Percentiles rank a stretch among this genome's conserved stretches.
These are phyloP conservation scores for Megastigmus dorsalis DNA, from an alignment of 2,888 invertebrate species.

Conservation along the genomic window DNA sequence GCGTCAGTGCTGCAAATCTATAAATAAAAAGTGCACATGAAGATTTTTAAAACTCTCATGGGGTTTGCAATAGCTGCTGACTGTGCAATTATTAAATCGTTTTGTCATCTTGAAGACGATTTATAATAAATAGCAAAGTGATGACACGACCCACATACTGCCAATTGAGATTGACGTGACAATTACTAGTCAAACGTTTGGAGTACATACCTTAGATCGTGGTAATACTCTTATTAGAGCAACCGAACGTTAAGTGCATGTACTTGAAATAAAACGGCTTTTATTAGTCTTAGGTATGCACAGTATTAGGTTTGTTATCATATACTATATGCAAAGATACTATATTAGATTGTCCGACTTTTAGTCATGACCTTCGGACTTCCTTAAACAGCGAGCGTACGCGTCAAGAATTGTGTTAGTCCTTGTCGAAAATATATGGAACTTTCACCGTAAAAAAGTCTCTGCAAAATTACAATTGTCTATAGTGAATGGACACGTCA, in stretches of 20 bases:
- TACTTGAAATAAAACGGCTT: constrained; percentile 27
- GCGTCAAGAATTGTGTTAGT: background rate
- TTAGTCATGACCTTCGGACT: background rate
- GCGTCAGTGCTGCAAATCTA: too few species aligned
- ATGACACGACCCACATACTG: constrained; percentile 62
- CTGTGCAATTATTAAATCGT: constrained; percentile 17
- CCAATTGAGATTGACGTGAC: constrained; percentile 68
- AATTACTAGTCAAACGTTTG: constrained; percentile 60
- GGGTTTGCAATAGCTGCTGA: background rate
- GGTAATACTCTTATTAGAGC: constrained; percentile 1
- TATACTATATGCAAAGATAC: background rate
- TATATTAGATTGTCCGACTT: constrained; percentile 14
- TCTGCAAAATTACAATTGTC: too few species aligned
- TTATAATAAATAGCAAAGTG: constrained; percentile 55
- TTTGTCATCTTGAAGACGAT: constrained; percentile 39
- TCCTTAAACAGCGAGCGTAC: background rate
- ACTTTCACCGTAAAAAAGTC: too few species aligned
- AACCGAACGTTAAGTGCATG: background rate
- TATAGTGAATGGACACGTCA: too few species aligned
- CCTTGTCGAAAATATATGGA: too few species aligned
- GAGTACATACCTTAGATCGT: constrained; percentile 38
- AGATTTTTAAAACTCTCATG: too few species aligned
- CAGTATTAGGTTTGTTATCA: constrained; percentile 25
- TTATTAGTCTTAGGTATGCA: too few species aligned
- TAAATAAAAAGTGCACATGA: too few species aligned